Evolutionary conservation across 30 jellyfish, hydroid and myxozoan genomes (phyloP), one percentile per base, ranked within the genome.

Genomic region (Hydractinia echinata): DNA sequence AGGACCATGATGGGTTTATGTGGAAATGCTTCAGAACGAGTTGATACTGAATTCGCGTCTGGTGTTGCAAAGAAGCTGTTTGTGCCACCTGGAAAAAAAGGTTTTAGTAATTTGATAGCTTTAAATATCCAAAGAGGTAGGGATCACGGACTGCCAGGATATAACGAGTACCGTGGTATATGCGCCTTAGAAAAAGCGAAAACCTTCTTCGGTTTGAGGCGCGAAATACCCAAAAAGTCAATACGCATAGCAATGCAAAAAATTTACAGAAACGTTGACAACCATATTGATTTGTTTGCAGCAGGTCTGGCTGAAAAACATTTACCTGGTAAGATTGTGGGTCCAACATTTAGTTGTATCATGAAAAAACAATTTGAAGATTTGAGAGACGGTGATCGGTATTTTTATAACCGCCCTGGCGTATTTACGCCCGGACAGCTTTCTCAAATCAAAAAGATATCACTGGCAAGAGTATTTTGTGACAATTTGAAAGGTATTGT

Each of bases 61-160:
- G 83, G 86, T 7, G 58, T 79, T 7, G 50, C 64, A 20, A 81
- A 83, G 8, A 77, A 89, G 55, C 68, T 91, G 79, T 55, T 70
- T 19, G 58, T 82, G 11, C 73, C 86, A 21, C 86, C 86, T 4
- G 90, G 84, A 44, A 89, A 73, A 13, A 58, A 81, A 66, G 96
- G 91, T 5, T 16, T 44, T 10, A 67, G 79, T 50, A 92, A 86
- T 54, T 72, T 91, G 8, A 91, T 91, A n/a, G 98, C 98, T 49
- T 56, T 91, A 51, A 91, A 91, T 81, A 83, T 91, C 66, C 98
- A 91, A 77, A 87, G 98, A 54, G 98, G 98, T 5, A 86, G 98
- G 5, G 98, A 91, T 54, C 98, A 91, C 83, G 98, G 95, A 30
- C 66, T 91, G 51, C 98, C 98, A 16, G 94, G 96, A 4, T 91